Evolutionary conservation across 2,888 invertebrate species (phyloP).

Genomic region (Limenitis camilla): DNA sequence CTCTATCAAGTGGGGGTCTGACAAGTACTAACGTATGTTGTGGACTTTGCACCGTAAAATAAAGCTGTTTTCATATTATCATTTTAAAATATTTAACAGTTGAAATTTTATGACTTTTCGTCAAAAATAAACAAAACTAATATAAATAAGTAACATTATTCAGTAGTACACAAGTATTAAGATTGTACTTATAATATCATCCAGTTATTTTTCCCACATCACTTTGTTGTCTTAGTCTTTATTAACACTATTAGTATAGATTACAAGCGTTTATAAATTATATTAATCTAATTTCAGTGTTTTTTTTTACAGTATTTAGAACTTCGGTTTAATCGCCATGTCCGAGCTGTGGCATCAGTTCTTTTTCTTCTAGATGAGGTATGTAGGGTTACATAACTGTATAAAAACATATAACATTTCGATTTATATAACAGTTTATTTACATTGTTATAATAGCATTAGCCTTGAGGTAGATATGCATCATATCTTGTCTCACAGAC

Average conservation of each 20-base stretch:
- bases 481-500: no score
- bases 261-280: no score
- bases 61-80: background rate
- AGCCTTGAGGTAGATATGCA: no score
- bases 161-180: no score
- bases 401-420: background rate
- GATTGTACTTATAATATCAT: no score
- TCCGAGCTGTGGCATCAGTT: conserved; percentile 83
- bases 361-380: conserved; percentile 88
- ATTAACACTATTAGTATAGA: no score
- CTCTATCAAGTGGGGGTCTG: conserved; percentile 23
- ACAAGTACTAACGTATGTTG: conserved; percentile 10
- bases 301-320: conserved; percentile 79
- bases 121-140: background rate
- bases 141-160: no score
- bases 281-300: background rate
- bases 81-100: background rate
- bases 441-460: no score
- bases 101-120: no score
- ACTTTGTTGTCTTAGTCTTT: no score
- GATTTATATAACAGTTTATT: background rate
- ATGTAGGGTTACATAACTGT: conserved; percentile 37
- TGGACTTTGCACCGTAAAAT: conserved; percentile 19
- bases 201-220: no score
- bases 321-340: conserved; percentile 80